Percentiles rank a stretch among this genome's conserved stretches.
Evolutionary conservation across 2,797 vertebrate genomes (phyloP).

Genomic region (Chrosomus eos): DNA sequence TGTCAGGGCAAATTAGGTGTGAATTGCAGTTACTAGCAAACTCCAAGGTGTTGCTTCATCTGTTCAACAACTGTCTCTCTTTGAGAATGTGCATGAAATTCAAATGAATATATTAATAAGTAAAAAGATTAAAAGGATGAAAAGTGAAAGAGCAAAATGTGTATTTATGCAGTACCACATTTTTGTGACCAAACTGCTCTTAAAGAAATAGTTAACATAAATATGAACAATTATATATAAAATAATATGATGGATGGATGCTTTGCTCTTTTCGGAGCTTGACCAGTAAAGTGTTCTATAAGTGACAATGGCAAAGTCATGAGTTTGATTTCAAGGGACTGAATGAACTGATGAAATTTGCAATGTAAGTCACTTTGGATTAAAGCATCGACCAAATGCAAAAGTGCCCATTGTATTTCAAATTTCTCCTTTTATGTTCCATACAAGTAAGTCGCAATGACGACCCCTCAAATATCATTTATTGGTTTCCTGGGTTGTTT

Average conservation of each 20-base stretch:
- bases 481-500: background rate
- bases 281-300: background rate
- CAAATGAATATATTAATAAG: background rate
- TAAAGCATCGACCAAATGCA: no score
- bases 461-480: background rate
- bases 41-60: background rate
- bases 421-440: no score
- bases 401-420: no score
- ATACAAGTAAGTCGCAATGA: no score
- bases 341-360: background rate
- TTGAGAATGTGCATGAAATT: background rate
- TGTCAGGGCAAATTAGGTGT: conserved; percentile 26
- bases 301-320: background rate
- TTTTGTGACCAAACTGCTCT: background rate
- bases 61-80: background rate
- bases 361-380: no score
- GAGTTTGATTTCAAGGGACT: background rate
- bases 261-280: no score
- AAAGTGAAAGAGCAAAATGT: background rate
- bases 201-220: background rate
- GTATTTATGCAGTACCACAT: background rate
- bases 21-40: background rate
- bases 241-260: no score
- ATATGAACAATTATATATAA: background rate
- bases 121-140: background rate